These are phyloP conservation scores for Paragorgia papillata DNA, from an alignment of 92 coral and sea anemone genomes.

Conservation along the genomic window DNA sequence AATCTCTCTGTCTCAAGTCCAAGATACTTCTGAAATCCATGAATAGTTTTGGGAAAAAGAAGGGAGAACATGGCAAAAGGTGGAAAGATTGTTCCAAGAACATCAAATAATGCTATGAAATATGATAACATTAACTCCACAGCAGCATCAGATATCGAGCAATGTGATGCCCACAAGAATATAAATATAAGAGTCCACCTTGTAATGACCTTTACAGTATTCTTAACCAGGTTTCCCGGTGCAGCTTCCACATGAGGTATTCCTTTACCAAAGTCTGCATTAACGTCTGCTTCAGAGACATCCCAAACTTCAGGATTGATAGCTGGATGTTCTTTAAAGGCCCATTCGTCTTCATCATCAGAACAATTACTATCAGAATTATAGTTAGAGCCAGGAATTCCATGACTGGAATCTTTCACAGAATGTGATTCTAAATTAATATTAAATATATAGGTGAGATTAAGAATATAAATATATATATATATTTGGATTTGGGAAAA, in stretches of 20 bases:
- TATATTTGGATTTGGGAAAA: no score
- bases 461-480: no score
- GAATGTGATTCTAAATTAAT: no score
- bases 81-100: conserved; percentile 4
- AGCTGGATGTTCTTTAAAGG: no score
- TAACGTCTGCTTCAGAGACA: conserved; percentile 15
- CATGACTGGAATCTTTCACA: no score
- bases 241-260: conserved; percentile 1
- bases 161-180: conserved; percentile 28
- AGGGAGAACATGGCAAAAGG: background rate
- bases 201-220: background rate
- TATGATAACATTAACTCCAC: conserved; percentile 16
- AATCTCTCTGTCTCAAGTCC: conserved; percentile 64
- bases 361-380: no score
- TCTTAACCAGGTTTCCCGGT: background rate
- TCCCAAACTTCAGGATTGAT: conserved; percentile 27
- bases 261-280: no score
- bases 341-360: no score
- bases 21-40: conserved; percentile 51
- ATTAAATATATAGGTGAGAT: no score
- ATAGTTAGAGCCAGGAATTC: no score
- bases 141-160: conserved; percentile 21
- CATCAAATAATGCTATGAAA: conserved; percentile 25
- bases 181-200: conserved; percentile 17
- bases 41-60: conserved; percentile 18